Evolutionary conservation across 2,888 invertebrate genomes (phyloP).

Genomic region (Ctena decussata): DNA sequence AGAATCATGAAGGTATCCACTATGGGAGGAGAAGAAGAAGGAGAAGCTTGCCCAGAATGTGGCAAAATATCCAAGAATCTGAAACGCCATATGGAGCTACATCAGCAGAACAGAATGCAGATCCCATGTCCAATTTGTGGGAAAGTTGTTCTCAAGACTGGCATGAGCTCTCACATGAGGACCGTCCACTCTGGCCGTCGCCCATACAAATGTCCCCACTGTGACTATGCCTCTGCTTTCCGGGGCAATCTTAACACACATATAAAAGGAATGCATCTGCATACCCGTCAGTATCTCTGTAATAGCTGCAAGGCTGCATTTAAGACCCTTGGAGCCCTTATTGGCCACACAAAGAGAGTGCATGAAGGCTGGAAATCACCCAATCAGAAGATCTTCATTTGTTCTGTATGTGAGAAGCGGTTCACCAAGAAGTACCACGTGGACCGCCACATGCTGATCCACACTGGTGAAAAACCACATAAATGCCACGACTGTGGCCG

Average conservation of each 20-base stretch:
- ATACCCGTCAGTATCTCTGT: slow-evolving; percentile 83
- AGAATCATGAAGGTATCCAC: slow-evolving; percentile 84
- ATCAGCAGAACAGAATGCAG: slow-evolving; percentile 84
- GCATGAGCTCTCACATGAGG: slow-evolving; percentile 84
- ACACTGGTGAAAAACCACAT: slow-evolving; percentile 83
- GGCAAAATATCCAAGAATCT: slow-evolving; percentile 83
- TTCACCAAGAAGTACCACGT: slow-evolving; percentile 86
- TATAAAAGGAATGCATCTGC: slow-evolving; percentile 84
- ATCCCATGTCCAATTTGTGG: slow-evolving; percentile 84
- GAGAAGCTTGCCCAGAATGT: slow-evolving; percentile 82
- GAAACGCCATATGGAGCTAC: slow-evolving; percentile 83
- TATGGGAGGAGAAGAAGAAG: slow-evolving; percentile 79
- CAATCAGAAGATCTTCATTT: slow-evolving; percentile 85
- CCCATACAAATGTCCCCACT: slow-evolving; percentile 85
- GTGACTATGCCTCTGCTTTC: slow-evolving; percentile 84
- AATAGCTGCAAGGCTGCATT: slow-evolving; percentile 84
- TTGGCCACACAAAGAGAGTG: slow-evolving; percentile 84
- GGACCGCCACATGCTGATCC: slow-evolving; percentile 84
- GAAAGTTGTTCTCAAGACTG: slow-evolving; percentile 83
- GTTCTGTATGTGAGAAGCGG: slow-evolving; percentile 84
- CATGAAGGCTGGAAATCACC: slow-evolving; percentile 85
- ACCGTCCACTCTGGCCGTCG: slow-evolving; percentile 84
- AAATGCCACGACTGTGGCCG: slow-evolving; percentile 84
- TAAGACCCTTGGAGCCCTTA: slow-evolving; percentile 84
- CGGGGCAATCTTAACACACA: slow-evolving; percentile 84